Percentiles rank a stretch among this genome's conserved stretches.
These are phyloP conservation scores for Leuciscus waleckii DNA, from an alignment of 2,797 vertebrate species.

Conservation along the genomic window DNA sequence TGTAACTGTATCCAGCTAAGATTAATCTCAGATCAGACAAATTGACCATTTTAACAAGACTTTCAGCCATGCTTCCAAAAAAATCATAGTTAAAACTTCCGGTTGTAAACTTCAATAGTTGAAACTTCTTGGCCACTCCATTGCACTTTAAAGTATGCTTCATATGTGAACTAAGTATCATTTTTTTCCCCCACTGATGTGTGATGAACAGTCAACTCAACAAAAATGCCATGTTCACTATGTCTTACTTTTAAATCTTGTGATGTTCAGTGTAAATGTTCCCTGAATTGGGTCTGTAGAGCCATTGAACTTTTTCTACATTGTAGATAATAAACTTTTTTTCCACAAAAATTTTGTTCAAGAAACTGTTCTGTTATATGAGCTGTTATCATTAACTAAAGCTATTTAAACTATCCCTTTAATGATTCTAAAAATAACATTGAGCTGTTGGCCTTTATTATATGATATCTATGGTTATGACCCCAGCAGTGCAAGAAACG, in stretches of 20 bases:
- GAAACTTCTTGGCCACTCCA: neutral
- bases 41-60: neutral
- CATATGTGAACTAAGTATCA: neutral
- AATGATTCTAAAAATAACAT: neutral
- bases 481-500: neutral
- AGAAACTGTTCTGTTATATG: neutral
- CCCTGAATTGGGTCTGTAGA: constrained; percentile 69
- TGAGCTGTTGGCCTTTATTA: no score
- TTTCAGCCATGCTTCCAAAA: constrained; percentile 20
- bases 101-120: no score
- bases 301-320: constrained; percentile 72
- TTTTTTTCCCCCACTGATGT: neutral
- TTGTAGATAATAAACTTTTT: constrained; percentile 58
- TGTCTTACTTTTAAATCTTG: constrained; percentile 49
- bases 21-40: neutral
- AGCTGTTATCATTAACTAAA: neutral
- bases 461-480: neutral
- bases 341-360: constrained; percentile 18
- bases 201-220: constrained; percentile 12
- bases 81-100: neutral
- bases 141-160: constrained; percentile 29
- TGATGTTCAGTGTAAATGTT: constrained; percentile 49
- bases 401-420: neutral
- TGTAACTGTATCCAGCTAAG: neutral
- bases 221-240: constrained; percentile 68